These are phyloP conservation scores for Idaea dimidiata DNA, from an alignment of 2,888 invertebrate genomes.

Conservation along the genomic window DNA sequence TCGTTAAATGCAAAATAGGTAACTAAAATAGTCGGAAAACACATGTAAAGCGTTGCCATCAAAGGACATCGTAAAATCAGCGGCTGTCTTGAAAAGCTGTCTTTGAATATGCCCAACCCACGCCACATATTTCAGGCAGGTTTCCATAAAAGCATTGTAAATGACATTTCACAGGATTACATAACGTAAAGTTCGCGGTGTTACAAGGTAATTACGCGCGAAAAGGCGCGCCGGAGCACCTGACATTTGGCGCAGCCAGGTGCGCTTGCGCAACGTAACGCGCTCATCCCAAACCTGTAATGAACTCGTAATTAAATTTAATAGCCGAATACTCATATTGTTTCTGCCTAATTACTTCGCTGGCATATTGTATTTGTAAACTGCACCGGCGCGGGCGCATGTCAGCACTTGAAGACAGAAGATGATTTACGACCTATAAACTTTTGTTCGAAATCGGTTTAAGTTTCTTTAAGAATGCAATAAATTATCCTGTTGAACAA, in stretches of 20 bases:
- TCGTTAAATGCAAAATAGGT: not conserved
- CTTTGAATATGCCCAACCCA: not conserved
- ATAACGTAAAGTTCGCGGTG: conserved; percentile 1
- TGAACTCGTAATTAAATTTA: conserved; percentile 26
- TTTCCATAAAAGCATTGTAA: not conserved
- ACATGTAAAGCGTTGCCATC: not conserved
- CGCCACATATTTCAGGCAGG: not conserved
- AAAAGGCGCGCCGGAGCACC: conserved; percentile 6
- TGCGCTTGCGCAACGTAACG: conserved; percentile 26
- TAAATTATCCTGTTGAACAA: not conserved
- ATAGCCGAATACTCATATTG: conserved; percentile 23
- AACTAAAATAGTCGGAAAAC: not conserved
- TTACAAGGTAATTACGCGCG: conserved; percentile 1
- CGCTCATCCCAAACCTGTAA: conserved; percentile 29
- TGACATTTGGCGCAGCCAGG: conserved; percentile 22
- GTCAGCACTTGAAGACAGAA: not conserved
- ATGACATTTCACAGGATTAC: not conserved
- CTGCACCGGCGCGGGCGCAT: not conserved
- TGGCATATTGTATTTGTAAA: not conserved
- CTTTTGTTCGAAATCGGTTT: not conserved
- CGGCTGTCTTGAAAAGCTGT: not conserved
- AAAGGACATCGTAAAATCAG: not conserved
- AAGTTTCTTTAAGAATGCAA: not conserved
- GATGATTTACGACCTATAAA: not conserved
- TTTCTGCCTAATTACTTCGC: conserved; percentile 23